Conservation (phyloP, 2,888 invertebrate genomes). For the Bembecia ichneumoniformis region DNA sequence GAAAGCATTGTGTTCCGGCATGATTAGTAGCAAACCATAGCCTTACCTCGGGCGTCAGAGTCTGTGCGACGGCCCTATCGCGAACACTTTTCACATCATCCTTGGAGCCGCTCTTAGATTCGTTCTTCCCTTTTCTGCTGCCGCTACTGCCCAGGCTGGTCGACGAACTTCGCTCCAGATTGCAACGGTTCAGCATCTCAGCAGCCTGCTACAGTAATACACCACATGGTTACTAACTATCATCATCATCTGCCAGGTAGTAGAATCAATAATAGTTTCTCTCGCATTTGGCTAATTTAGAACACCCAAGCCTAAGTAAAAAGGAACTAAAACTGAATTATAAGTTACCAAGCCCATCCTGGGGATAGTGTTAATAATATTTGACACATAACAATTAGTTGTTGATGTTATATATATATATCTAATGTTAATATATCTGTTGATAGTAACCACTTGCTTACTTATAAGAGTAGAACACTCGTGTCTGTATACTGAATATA, state of each 20-base stretch:
- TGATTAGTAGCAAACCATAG: too few relatives aligned
- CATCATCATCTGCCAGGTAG: not conserved
- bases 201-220: constrained; percentile 63
- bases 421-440: not conserved
- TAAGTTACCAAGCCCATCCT: too few relatives aligned
- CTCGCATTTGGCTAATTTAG: not conserved
- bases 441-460: not conserved
- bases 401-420: not conserved
- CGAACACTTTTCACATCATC: constrained; percentile 40
- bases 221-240: too few relatives aligned
- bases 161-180: constrained; percentile 66
- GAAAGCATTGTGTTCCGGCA: too few relatives aligned
- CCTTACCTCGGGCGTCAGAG: constrained; percentile 70
- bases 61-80: constrained; percentile 28
- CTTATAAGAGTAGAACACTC: too few relatives aligned
- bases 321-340: too few relatives aligned
- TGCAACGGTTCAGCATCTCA: constrained; percentile 76
- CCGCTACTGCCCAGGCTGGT: constrained; percentile 58
- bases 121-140: constrained; percentile 41
- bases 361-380: too few relatives aligned
- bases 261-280: not conserved
- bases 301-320: not conserved
- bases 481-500: too few relatives aligned
- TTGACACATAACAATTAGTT: too few relatives aligned
- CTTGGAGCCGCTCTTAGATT: constrained; percentile 13